Percentiles rank a stretch among this genome's conserved stretches.
Conservation (phyloP, 1,140 invertebrate species). For the Cardiocondyla obscurior region DNA sequence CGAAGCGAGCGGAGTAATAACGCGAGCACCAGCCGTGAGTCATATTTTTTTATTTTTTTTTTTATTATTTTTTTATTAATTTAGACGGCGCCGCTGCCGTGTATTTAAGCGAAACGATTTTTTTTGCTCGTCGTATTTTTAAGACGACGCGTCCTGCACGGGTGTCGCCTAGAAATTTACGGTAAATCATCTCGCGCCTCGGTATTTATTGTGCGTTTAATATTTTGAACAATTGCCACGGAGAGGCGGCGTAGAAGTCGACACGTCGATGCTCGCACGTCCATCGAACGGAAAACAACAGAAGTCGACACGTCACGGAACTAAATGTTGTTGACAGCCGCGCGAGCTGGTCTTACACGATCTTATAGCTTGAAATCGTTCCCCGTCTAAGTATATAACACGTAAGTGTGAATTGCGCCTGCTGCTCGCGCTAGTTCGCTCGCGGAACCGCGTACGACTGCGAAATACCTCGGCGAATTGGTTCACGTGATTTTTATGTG, state of each 20-base stretch:
- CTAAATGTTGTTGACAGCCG: background rate
- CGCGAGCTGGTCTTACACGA: background rate
- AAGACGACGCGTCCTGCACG: no score
- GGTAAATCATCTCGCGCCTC: no score
- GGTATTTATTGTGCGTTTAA: background rate
- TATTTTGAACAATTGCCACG: background rate
- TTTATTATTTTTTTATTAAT: no score
- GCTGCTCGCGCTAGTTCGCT: background rate
- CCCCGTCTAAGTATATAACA: slow-evolving; percentile 5
- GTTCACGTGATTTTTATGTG: background rate
- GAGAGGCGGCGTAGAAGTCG: background rate
- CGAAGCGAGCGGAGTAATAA: background rate
- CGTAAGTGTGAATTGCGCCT: background rate
- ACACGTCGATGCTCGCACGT: background rate
- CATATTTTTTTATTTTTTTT: background rate
- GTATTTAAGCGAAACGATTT: background rate
- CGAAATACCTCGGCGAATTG: background rate
- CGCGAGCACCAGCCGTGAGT: background rate
- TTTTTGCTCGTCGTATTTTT: no score
- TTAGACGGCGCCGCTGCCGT: no score
- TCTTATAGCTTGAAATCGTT: background rate
- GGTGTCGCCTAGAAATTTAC: no score
- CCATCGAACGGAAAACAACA: background rate
- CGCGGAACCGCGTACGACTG: background rate
- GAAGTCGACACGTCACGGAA: background rate